Evolutionary conservation across 2,888 invertebrate genomes (phyloP).

Genomic region (Notodromas monacha): DNA sequence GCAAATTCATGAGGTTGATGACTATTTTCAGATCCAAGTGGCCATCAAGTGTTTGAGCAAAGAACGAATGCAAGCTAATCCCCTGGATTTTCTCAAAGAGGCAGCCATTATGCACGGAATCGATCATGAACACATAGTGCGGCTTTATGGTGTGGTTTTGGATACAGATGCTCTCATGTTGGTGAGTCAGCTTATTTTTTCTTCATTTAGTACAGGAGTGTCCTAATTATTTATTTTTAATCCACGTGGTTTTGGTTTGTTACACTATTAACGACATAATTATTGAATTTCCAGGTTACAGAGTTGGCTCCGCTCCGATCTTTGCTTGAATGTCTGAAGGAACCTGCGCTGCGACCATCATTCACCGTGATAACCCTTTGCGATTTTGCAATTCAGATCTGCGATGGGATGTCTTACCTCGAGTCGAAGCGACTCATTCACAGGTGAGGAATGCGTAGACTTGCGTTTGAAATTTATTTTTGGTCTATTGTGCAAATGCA

Average conservation of each 20-base stretch:
- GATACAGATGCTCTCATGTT: constrained; percentile 51
- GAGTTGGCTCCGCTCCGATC: constrained; percentile 83
- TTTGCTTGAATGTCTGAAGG: constrained; percentile 72
- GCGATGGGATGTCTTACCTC: constrained; percentile 89
- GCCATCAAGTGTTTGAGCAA: constrained; percentile 84
- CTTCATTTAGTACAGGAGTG: neutral
- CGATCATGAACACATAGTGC: constrained; percentile 79
- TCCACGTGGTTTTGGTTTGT: too few species aligned
- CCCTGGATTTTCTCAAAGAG: constrained; percentile 84
- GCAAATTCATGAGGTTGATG: too few species aligned
- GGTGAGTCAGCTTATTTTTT: constrained; percentile 14
- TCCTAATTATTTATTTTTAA: too few species aligned
- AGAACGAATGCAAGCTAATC: constrained; percentile 79
- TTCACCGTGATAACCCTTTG: constrained; percentile 71
- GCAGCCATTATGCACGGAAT: constrained; percentile 94
- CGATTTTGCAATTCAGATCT: constrained; percentile 78
- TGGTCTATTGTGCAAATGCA: neutral
- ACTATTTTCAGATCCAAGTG: constrained; percentile 39
- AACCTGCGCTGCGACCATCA: constrained; percentile 54
- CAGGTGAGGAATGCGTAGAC: constrained; percentile 24
- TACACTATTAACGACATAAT: too few species aligned
- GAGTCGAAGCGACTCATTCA: constrained; percentile 86
- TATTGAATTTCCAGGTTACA: constrained; percentile 38
- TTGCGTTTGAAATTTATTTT: neutral
- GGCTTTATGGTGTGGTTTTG: constrained; percentile 84